Evolutionary conservation across 2,113 vertebrate species (phyloP).

Genomic region (Sterna hirundo): DNA sequence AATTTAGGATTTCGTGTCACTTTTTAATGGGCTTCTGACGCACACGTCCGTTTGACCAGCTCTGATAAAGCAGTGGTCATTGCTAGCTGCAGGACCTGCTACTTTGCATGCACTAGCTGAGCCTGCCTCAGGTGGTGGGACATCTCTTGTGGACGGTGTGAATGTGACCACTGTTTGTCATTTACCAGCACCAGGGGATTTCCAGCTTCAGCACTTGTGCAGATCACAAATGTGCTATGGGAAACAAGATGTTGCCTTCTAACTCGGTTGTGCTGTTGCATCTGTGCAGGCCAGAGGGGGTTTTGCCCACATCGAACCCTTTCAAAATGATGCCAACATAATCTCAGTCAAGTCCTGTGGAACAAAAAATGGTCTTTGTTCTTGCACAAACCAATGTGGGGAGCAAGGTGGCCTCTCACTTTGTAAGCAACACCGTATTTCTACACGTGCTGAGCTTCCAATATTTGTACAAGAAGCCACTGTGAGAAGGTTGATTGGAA

Average conservation of each 20-base stretch:
- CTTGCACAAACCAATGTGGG: background rate
- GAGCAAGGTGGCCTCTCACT: background rate
- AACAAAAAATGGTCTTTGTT: background rate
- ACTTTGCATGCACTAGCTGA: rapidly evolving
- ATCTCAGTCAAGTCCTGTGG: background rate
- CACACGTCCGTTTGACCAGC: background rate
- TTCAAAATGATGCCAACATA: background rate
- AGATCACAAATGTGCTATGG: background rate
- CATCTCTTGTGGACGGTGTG: background rate
- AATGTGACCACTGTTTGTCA: background rate
- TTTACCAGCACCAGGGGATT: background rate
- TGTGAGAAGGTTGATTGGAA: background rate
- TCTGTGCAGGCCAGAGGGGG: background rate
- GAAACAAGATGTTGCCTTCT: background rate
- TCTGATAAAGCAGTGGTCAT: background rate
- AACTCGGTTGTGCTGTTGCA: rapidly evolving
- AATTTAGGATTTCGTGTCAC: background rate
- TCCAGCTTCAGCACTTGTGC: background rate
- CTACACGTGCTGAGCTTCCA: background rate
- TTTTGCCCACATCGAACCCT: background rate
- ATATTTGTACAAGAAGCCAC: background rate
- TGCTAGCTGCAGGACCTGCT: background rate
- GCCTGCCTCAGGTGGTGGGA: background rate
- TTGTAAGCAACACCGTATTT: background rate
- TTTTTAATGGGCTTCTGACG: background rate